These are phyloP conservation scores for Carettochelys insculpta DNA, from an alignment of 2,113 vertebrate species.

Conservation along the genomic window DNA sequence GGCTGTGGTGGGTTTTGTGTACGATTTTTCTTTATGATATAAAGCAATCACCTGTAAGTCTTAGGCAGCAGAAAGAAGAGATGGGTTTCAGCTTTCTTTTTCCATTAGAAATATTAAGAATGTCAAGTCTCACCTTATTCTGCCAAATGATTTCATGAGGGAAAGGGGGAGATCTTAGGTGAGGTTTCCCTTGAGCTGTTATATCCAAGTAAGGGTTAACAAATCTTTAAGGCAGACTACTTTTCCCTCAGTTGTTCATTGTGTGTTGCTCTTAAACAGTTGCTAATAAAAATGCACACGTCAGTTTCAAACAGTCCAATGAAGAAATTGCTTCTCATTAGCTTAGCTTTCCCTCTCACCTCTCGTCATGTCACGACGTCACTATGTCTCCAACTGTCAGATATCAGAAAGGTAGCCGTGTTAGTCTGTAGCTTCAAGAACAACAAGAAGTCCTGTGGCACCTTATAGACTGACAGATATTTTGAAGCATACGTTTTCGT, in stretches of 20 bases:
- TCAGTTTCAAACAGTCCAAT: neutral
- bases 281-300: neutral
- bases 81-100: neutral
- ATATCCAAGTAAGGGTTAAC: neutral
- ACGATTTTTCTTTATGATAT: neutral
- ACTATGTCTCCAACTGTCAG: neutral
- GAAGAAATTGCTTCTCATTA: neutral
- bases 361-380: neutral
- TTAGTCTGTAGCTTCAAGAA: too few species aligned
- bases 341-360: neutral
- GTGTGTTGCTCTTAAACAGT: neutral
- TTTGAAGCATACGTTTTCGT: too few species aligned
- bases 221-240: neutral
- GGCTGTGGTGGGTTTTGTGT: neutral
- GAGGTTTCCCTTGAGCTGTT: neutral
- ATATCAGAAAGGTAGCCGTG: too few species aligned
- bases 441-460: too few species aligned
- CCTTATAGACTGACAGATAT: too few species aligned
- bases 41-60: neutral
- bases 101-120: neutral
- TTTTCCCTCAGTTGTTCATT: neutral
- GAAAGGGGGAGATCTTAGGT: neutral
- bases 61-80: neutral
- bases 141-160: neutral
- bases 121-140: neutral